These are phyloP conservation scores for Pelobates fuscus DNA, from an alignment of 2,113 vertebrate species.

Conservation along the genomic window DNA sequence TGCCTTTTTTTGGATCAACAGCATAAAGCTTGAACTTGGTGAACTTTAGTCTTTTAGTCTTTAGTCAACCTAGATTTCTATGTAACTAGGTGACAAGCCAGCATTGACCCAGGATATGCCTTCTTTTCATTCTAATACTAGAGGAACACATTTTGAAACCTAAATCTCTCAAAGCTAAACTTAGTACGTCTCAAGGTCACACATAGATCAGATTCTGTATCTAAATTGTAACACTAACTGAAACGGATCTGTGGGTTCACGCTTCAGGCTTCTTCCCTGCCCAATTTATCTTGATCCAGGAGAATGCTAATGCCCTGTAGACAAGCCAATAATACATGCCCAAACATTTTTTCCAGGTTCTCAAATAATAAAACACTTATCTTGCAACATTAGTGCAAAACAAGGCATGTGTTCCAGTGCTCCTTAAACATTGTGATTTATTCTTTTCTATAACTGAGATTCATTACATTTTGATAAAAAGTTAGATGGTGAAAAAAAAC, in stretches of 20 bases:
- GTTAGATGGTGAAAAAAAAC: neutral
- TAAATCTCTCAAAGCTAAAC: too few species aligned
- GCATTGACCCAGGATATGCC: too few species aligned
- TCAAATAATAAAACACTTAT: constrained; percentile 4
- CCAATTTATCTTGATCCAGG: constrained; percentile 20
- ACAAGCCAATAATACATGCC: constrained; percentile 2
- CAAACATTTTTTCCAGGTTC: constrained; percentile 22
- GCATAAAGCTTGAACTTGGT: too few species aligned
- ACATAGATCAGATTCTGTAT: neutral
- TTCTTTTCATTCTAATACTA: too few species aligned
- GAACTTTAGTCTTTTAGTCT: too few species aligned
- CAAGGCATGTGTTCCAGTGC: constrained; percentile 4
- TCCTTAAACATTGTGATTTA: neutral
- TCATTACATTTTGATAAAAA: neutral
- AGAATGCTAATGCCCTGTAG: constrained; percentile 18
- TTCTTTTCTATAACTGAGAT: neutral
- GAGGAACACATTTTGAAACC: too few species aligned
- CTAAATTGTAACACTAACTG: neutral
- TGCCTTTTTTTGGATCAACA: too few species aligned
- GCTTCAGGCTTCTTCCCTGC: neutral
- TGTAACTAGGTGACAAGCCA: too few species aligned
- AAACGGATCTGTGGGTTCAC: neutral
- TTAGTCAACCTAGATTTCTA: too few species aligned
- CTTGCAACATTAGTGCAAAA: neutral
- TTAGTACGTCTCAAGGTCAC: constrained; percentile 27